A percentile compares a stretch with the other conserved stretches of the same genome.
These are phyloP conservation scores for Chaenodraco wilsoni DNA, from an alignment of 2,797 vertebrate genomes.

Conservation along the genomic window DNA sequence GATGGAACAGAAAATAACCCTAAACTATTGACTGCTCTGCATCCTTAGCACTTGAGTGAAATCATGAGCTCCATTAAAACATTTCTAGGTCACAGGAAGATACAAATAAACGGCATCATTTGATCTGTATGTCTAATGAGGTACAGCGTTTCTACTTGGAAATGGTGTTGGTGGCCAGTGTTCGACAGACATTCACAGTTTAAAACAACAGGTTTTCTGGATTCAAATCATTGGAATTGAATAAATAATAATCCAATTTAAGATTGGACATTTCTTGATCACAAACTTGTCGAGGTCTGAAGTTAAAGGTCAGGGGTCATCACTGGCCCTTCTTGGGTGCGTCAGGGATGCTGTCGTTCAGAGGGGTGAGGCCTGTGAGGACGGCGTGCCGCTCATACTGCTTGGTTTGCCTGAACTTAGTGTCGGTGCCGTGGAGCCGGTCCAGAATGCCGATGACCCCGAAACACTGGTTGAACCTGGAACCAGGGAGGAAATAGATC, in stretches of 20 bases:
- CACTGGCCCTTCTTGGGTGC: conserved; percentile 76
- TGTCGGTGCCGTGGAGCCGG: conserved; percentile 91
- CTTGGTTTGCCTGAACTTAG: conserved; percentile 86
- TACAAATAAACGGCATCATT: too few relatives aligned
- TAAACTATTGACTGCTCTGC: too few relatives aligned
- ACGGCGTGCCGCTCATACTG: conserved; percentile 88
- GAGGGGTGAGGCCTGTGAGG: conserved; percentile 87
- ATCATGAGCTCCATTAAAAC: too few relatives aligned
- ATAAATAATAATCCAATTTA: background rate
- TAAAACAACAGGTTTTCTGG: conserved; percentile 8
- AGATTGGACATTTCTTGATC: background rate
- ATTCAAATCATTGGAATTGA: conserved; percentile 27
- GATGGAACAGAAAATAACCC: too few relatives aligned
- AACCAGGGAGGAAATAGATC: background rate
- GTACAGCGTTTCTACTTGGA: conserved; percentile 9
- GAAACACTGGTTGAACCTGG: conserved; percentile 93
- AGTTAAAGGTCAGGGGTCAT: conserved; percentile 27
- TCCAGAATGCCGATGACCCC: conserved; percentile 93
- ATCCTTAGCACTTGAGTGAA: too few relatives aligned
- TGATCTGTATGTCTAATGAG: conserved; percentile 8
- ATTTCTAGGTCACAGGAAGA: too few relatives aligned
- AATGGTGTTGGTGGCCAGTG: background rate
- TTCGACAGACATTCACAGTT: background rate
- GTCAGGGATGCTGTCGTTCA: conserved; percentile 89
- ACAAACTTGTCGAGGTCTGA: background rate